Evolutionary conservation across 2,888 invertebrate genomes (phyloP), one percentile per base, ranked within the genome.

Genomic region (Dasypolia templi): DNA sequence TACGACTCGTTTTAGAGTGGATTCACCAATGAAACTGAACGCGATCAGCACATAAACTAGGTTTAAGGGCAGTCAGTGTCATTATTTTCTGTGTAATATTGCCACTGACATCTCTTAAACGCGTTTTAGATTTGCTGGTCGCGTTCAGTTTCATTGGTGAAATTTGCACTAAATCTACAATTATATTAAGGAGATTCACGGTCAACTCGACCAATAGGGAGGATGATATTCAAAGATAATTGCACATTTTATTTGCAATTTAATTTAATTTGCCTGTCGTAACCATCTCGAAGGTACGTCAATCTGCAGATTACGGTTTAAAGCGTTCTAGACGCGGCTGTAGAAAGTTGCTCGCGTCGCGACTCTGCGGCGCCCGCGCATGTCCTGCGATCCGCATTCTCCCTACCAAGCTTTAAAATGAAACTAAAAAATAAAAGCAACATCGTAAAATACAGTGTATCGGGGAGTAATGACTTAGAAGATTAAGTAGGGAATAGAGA

Each of bases 341-440:
- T 96, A 96, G 96, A 96, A 96, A 96, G 96, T 96, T 95, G 95
- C 91, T 95, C 93, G 95, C 89, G 96, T 93, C 96, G 96, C 96
- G 96, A 95, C 96, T 93, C 89, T 81, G 87, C 91, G 96, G 96
- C 96, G 96, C 96, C 96, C 92, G 92, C 89, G 90, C 88, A 89
- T 92, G 95, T 96, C 96, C 96, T 95, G 96, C 94, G 94, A 94
- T 92, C 93, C 94, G 95, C 94, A 94, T 95, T 95, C 94, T 93
- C 93, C 94, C 93, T 93, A 91, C 90, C 90, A 91, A 91, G 91
- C 91, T 91, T 93, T 91, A 92, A 94, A 94, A 95, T 91, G 91
- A 91, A 92, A 93, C 89, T 90, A 94, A 94, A 94, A 93, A 89
- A 90, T 92, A 93, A 93, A 92, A 83, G 87, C 88, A 92, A 88